phyloP scores from a whole-genome alignment of 2,797 vertebrate genomes.

The Leontocebus nigricollis region DNA sequence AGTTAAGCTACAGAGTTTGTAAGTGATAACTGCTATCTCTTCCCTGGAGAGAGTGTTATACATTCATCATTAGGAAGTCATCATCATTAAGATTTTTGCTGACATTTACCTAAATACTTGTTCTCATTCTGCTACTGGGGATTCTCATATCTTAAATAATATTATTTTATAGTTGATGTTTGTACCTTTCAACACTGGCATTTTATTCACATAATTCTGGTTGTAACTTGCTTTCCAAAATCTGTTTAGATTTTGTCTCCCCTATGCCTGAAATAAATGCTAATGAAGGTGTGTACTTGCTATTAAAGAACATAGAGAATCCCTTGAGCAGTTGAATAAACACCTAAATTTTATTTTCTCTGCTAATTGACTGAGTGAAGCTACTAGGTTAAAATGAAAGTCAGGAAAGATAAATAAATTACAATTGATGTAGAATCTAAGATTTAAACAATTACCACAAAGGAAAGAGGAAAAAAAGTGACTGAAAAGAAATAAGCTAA shows the following conservation, averaged over 20 bases:
- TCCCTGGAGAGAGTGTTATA: neutral
- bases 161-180: constrained; percentile 6
- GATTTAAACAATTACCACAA: neutral
- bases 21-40: neutral
- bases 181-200: neutral
- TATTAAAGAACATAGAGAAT: neutral
- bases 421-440: neutral
- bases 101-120: neutral
- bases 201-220: constrained; percentile 8
- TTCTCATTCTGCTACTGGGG: neutral
- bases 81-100: constrained; percentile 55
- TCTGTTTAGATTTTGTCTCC: neutral
- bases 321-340: neutral
- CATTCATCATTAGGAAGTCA: constrained; percentile 44
- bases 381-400: constrained; percentile 7
- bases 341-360: neutral
- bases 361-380: neutral
- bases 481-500: neutral
- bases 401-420: neutral
- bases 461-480: neutral
- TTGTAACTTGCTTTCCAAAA: neutral
- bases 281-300: constrained; percentile 1
- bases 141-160: constrained; percentile 50
- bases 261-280: neutral
- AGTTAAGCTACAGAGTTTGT: neutral